Base-by-base conservation (phyloP, 2,797 vertebrate species). In the Neosilurus hyrtlii region DNA sequence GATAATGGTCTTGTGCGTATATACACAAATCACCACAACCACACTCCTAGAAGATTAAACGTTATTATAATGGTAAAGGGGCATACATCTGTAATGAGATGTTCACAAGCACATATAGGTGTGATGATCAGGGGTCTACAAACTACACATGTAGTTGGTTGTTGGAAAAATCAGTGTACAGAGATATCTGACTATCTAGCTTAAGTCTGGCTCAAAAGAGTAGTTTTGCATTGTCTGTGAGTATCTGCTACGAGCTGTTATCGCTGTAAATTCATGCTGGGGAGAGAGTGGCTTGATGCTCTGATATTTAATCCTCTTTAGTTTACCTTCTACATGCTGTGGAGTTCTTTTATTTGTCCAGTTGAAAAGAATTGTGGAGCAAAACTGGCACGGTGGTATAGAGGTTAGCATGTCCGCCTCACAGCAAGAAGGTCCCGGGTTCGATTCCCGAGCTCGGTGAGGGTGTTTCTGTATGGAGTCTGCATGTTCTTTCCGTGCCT, bases 271-370 rank as follows among this genome's bases (percentile, higher is more conserved):
- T 62, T 62, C 6, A 63, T 63, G 14, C 20, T 62, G 72, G 10
- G 20, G 54, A 51, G 8, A 62, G 26, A 63, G 37, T 62, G 74
- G 35, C 26, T 43, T 16, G 12, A 77, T 62, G 57, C 57, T 5
- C 14, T 51, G 20, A 16, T 77, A 62, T 26, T 63, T 78, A 63
- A 78, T 77, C 59, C 20, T 26, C 22, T 62, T 77, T 56, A 30
- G 15, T 57, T 56, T 14, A 73, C 26, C 22, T 59, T 24, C 11
- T 37, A 57, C 30, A 76, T 61, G 56, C 26, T 43, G 11, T 76
- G 20, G 54, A 61, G 30, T 59, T 59, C 26, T 22, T 59, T 75
- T 4, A 20, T 11, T 35, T 74, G 16, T 22, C 26, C 52, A 57
- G 16, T 74, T 56, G 52, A 12, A 54, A 30, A 18, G 22, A 37